Evolutionary conservation across 2,797 vertebrate genomes (phyloP).

Genomic region (Acridotheres tristis): DNA sequence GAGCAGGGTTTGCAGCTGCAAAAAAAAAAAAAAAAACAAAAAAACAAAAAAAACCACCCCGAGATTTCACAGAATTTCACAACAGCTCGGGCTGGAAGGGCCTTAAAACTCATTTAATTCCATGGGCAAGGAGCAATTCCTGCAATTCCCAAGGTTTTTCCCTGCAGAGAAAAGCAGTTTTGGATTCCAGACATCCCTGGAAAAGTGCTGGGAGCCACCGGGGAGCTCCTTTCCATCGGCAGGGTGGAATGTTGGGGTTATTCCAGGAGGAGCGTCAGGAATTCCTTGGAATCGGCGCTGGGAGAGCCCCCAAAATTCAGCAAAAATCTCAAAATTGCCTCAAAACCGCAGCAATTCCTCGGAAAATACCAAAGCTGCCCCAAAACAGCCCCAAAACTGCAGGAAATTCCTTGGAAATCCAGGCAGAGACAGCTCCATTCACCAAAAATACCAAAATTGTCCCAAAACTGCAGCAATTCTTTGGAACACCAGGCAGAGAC

Average conservation of each 20-base stretch:
- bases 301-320: not conserved
- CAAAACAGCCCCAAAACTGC: not conserved
- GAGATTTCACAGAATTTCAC: not conserved
- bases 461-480: no score
- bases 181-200: not conserved
- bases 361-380: no score
- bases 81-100: accelerated
- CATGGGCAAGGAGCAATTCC: accelerated
- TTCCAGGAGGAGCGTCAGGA: not conserved
- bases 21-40: no score
- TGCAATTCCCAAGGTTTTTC: not conserved
- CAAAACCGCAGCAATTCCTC: no score
- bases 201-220: not conserved
- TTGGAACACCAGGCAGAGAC: no score
- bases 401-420: accelerated
- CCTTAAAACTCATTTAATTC: not conserved
- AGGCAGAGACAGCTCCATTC: no score
- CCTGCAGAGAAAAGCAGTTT: not conserved
- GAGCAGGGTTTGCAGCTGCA: not conserved
- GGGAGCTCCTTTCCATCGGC: accelerated
- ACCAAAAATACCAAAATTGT: no score
- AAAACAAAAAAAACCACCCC: accelerated
- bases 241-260: accelerated
- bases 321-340: no score
- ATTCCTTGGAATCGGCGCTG: accelerated